These are phyloP conservation scores for Drosophila meridionalis DNA, from an alignment of 2,888 invertebrate genomes.

Conservation along the genomic window DNA sequence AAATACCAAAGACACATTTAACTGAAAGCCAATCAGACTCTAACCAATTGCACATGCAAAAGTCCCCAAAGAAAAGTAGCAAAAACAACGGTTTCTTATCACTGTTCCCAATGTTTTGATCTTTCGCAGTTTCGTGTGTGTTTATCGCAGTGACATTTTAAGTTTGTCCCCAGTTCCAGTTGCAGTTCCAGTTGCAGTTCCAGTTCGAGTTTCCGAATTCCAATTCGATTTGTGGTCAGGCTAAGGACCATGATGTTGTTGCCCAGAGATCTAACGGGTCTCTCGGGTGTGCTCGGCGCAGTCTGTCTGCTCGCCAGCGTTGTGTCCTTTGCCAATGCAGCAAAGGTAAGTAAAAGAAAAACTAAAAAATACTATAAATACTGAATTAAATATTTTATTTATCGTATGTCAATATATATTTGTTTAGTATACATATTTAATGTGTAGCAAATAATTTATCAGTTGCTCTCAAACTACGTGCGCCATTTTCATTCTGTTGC, in stretches of 20 bases:
- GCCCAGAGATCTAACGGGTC: conserved; percentile 84
- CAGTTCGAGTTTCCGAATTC: conserved; percentile 14
- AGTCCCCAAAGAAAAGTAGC: neutral
- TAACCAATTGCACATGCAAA: neutral
- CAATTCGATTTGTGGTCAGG: conserved; percentile 44
- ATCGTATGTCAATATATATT: too few species aligned
- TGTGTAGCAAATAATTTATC: too few species aligned
- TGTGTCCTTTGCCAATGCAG: conserved; percentile 72
- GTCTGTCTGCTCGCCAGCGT: conserved; percentile 74
- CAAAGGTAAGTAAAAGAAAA: conserved; percentile 81
- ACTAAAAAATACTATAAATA: neutral
- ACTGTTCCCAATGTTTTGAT: conserved; percentile 49
- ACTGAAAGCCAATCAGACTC: neutral
- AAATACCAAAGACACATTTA: neutral
- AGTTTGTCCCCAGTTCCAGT: conserved; percentile 36
- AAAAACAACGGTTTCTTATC: conserved; percentile 13
- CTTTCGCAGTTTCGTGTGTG: conserved; percentile 78
- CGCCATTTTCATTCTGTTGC: too few species aligned
- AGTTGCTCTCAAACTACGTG: too few species aligned
- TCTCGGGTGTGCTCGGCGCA: conserved; percentile 83
- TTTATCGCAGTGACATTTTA: conserved; percentile 54
- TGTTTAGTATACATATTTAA: too few species aligned
- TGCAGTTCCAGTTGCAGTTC: conserved; percentile 20
- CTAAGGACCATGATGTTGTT: conserved; percentile 77
- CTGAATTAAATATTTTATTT: too few species aligned